A percentile compares a stretch with the other conserved stretches of the same genome.
Conservation (phyloP, 1,140 invertebrate genomes). For the Camponotus pennsylvanicus region DNA sequence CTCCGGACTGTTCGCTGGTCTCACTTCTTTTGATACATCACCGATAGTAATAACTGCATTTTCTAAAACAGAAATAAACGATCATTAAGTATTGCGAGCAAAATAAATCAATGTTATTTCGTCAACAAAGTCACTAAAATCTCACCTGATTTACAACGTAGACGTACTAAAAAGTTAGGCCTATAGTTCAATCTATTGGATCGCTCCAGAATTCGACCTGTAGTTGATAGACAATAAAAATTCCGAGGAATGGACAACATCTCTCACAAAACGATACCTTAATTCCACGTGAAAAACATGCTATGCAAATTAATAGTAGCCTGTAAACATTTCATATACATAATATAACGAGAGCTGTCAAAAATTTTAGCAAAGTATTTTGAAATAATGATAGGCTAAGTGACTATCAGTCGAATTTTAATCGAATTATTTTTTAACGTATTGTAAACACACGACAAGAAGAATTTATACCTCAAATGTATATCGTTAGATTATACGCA, state of each 20-base stretch:
- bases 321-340: conserved; percentile 30
- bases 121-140: neutral
- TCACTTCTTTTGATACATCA: conserved; percentile 90
- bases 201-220: conserved; percentile 63
- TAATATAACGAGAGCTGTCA: neutral
- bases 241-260: conserved; percentile 67
- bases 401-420: neutral
- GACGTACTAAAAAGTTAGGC: conserved; percentile 67
- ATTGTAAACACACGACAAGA: neutral
- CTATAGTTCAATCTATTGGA: conserved; percentile 47
- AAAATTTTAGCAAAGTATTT: neutral
- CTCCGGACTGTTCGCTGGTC: conserved; percentile 89
- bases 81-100: neutral
- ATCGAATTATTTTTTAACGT: neutral
- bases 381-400: neutral
- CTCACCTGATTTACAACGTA: conserved; percentile 79
- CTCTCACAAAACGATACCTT: conserved; percentile 18
- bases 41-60: conserved; percentile 89
- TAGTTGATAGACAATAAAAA: conserved; percentile 62
- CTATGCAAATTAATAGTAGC: neutral
- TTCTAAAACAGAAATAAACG: conserved; percentile 67
- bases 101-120: neutral
- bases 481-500: no score
- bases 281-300: neutral
- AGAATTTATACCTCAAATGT: neutral